These are phyloP conservation scores for Brienomyrus brachyistius DNA, from an alignment of 2,113 vertebrate genomes.

Conservation along the genomic window DNA sequence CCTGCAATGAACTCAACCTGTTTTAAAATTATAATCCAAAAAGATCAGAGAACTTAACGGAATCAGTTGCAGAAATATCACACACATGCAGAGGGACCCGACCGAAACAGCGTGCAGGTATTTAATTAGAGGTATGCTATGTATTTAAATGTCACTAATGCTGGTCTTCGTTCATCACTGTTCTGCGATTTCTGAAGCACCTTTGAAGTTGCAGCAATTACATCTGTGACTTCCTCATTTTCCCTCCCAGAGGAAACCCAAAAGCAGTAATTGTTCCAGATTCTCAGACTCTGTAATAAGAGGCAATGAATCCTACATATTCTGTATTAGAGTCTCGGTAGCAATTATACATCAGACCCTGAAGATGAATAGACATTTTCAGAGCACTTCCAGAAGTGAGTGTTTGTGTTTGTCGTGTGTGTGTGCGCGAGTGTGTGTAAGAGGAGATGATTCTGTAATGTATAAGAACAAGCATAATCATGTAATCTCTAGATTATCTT, in stretches of 20 bases:
- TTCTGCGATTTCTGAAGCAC: neutral
- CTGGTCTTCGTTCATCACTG: neutral
- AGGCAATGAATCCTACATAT: neutral
- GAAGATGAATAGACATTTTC: constrained; percentile 5
- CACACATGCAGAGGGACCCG: neutral
- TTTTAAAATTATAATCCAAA: neutral
- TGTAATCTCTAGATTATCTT: neutral
- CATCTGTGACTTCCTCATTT: constrained; percentile 9
- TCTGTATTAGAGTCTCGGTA: neutral
- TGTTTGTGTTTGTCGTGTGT: neutral
- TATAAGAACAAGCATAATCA: neutral
- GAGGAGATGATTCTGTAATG: neutral
- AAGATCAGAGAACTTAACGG: neutral
- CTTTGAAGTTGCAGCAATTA: constrained; percentile 1
- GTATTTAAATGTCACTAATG: neutral
- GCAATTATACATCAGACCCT: neutral
- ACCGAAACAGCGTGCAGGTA: neutral
- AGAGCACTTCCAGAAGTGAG: neutral
- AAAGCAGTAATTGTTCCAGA: neutral
- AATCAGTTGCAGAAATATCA: neutral
- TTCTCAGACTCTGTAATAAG: constrained; percentile 1
- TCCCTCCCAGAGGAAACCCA: neutral
- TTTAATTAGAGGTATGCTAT: neutral
- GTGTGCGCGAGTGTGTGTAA: neutral
- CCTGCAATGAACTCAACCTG: neutral